Base-by-base conservation (phyloP, 2,113 vertebrate genomes). In the Crocuta crocuta region DNA sequence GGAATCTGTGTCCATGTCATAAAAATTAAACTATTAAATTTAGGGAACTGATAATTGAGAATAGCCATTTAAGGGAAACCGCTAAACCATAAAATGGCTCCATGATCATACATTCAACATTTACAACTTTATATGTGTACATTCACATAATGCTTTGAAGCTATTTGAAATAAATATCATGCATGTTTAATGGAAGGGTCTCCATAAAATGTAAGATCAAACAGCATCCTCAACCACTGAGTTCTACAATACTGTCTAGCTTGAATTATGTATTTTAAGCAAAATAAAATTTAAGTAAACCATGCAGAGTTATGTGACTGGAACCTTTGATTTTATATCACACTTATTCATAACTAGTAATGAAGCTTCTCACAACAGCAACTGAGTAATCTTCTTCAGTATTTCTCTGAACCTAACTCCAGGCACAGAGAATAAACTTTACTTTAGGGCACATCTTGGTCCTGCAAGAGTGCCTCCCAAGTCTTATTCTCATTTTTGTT, bases 251-350 rank as follows among this genome's bases (percentile, higher is more conserved):
- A 90, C n/a, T 95, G 33, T 88, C 55, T 89, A 84, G 53, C 16
- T 95, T n/a, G 35, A 95, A 93, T 28, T 93, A 31, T 82, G n/a
- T 86, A 35, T 91, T 96, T 94, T 39, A 90, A 87, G 78, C 58
- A 93, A 93, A 89, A 85, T 1, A 94, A n/a, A 88, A 95, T 76
- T 86, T 95, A 94, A 87, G 63, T 45, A 97, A 98, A 89, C 68
- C 50, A 43, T 48, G 55, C 31, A 80, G 45, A 66, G 79, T 66
- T 63, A 55, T 55, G 35, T 78, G 39, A 71, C 68, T 94, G n/a
- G 80, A 95, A 84, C 10, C 76, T 94, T 0, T 45, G 66, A 74
- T 82, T 74, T 76, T 95, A 50, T 35, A 94, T 23, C 35, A 74
- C 45, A 79, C n/a, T 28, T 63, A 82, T 70, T 65, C 10, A 74